phyloP scores from a whole-genome alignment of 1,140 invertebrate genomes.

The Drosophila pruinosa region DNA sequence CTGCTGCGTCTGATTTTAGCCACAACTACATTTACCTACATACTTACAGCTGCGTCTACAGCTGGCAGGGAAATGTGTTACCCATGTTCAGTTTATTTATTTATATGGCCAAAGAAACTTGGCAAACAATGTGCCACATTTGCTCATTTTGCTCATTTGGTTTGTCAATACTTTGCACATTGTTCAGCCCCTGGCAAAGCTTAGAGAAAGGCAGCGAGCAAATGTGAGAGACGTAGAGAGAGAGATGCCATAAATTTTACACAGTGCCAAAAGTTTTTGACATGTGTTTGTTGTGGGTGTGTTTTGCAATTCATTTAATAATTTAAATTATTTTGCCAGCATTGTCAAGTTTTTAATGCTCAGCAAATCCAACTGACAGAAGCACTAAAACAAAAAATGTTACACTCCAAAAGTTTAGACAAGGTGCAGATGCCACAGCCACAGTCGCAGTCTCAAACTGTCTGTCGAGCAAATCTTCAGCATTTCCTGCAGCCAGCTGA shows the following conservation, averaged over 20 bases:
- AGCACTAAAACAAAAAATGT: constrained; percentile 8
- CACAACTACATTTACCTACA: not conserved
- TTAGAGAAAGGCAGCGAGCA: not conserved
- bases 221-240: not conserved
- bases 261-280: constrained; percentile 63
- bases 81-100: constrained; percentile 73
- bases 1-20: constrained; percentile 6
- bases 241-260: constrained; percentile 60
- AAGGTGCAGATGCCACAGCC: constrained; percentile 7
- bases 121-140: constrained; percentile 56
- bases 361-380: constrained; percentile 43
- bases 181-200: not conserved
- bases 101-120: constrained; percentile 58
- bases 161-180: constrained; percentile 72
- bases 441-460: not conserved
- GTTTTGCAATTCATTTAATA: constrained; percentile 51
- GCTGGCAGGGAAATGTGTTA: constrained; percentile 65
- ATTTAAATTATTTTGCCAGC: constrained; percentile 47
- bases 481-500: not conserved
- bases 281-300: constrained; percentile 18
- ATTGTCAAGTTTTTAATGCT: constrained; percentile 53
- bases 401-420: constrained; percentile 15
- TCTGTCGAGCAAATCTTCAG: not conserved
- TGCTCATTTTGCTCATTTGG: constrained; percentile 67
- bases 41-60: not conserved